These are phyloP conservation scores for Actinia tenebrosa DNA, from an alignment of 64 coral and sea anemone species.

Conservation along the genomic window DNA sequence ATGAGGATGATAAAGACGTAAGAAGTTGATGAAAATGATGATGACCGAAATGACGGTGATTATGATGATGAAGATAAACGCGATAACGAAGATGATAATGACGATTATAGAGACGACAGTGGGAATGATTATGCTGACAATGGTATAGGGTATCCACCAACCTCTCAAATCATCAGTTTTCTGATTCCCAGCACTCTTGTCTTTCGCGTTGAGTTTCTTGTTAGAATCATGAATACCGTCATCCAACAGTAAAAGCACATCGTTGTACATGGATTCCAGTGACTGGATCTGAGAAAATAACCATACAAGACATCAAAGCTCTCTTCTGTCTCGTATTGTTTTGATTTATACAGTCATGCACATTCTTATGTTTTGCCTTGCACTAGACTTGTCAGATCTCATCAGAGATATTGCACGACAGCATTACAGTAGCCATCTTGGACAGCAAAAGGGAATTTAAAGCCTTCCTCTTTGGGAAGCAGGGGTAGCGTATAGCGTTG, in stretches of 20 bases:
- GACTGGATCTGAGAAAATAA: slow-evolving; percentile 43
- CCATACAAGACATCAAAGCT: no score
- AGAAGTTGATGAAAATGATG: not conserved
- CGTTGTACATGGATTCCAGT: slow-evolving; percentile 72
- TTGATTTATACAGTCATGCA: no score
- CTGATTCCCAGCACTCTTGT: not conserved
- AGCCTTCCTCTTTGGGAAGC: no score
- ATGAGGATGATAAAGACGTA: no score
- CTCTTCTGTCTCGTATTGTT: no score
- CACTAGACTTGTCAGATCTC: no score
- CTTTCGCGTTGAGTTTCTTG: slow-evolving; percentile 44
- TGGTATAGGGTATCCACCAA: not conserved
- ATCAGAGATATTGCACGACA: no score
- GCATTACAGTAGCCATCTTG: no score
- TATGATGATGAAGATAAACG: not conserved
- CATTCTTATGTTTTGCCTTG: no score
- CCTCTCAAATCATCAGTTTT: slow-evolving; percentile 23
- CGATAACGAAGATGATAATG: not conserved
- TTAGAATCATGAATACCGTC: slow-evolving; percentile 50
- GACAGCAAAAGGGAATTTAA: no score
- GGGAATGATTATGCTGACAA: no score
- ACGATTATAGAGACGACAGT: not conserved
- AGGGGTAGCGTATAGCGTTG: no score
- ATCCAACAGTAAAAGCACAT: slow-evolving; percentile 54
- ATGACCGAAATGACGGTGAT: not conserved